Conservation (phyloP, 2,888 invertebrate species). For the Drepanosiphum platanoidis region DNA sequence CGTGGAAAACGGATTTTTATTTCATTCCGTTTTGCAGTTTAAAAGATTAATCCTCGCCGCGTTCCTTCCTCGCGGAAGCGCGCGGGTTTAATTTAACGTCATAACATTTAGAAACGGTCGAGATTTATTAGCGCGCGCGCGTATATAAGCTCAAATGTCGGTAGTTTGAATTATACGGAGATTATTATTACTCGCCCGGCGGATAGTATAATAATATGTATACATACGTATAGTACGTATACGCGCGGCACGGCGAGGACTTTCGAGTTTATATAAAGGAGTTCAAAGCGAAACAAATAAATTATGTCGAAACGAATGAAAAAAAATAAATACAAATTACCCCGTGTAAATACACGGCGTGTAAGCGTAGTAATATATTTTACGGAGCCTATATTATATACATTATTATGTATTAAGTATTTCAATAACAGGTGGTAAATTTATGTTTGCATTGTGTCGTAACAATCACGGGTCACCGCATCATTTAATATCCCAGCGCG, state of each 20-base stretch:
- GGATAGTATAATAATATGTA: neutral
- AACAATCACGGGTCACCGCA: neutral
- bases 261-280: too few relatives aligned
- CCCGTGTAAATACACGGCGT: neutral
- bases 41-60: neutral
- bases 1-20: too few relatives aligned
- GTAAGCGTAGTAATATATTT: neutral
- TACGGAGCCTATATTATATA: neutral
- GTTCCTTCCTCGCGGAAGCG: neutral
- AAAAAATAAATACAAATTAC: neutral
- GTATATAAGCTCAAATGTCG: neutral
- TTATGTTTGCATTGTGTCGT: neutral
- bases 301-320: neutral
- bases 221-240: neutral
- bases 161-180: neutral
- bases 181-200: neutral
- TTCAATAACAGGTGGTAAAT: neutral
- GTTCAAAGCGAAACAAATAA: neutral
- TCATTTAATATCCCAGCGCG: neutral
- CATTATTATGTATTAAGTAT: neutral
- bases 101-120: neutral
- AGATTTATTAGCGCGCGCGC: neutral
- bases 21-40: neutral
- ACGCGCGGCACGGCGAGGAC: too few relatives aligned
- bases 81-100: neutral